Percentiles rank a stretch among this genome's conserved stretches.
Evolutionary conservation across 2,113 vertebrate genomes (phyloP).

Genomic region (Toxotes jaculatrix): DNA sequence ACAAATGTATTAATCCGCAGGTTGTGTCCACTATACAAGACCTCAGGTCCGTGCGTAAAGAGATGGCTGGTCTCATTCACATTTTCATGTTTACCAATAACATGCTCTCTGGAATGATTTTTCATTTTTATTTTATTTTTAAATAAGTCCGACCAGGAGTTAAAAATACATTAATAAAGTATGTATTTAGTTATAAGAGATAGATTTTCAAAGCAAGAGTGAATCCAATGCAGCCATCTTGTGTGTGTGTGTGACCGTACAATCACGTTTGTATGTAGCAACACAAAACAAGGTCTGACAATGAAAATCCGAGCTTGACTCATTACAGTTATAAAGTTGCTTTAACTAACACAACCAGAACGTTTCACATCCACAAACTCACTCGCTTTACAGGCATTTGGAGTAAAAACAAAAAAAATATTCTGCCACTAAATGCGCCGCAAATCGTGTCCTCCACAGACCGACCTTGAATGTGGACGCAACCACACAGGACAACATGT

Average conservation of each 20-base stretch:
- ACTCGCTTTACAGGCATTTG: conserved; percentile 7
- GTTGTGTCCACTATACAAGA: conserved; percentile 38
- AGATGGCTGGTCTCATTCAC: background rate
- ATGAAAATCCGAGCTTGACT: conserved; percentile 12
- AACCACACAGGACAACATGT: background rate
- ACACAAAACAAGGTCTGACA: background rate
- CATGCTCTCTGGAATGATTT: conserved; percentile 16
- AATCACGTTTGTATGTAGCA: background rate
- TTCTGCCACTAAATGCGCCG: background rate
- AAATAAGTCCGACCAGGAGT: background rate
- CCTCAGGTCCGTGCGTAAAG: conserved; percentile 36
- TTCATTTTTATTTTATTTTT: background rate
- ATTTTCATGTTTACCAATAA: background rate
- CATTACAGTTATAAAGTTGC: conserved; percentile 12
- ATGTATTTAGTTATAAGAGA: background rate
- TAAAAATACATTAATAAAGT: conserved; percentile 19
- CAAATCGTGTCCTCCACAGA: background rate
- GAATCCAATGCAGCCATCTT: background rate
- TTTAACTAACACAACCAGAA: background rate
- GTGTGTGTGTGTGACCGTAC: background rate
- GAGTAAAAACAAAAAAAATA: background rate
- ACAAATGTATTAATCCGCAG: conserved; percentile 23
- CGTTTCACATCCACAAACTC: conserved; percentile 24
- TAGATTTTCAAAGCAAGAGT: background rate
- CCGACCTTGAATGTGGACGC: conserved; percentile 29